Evolutionary conservation across 1,140 invertebrate genomes (phyloP).

Genomic region (Spodoptera frugiperda): DNA sequence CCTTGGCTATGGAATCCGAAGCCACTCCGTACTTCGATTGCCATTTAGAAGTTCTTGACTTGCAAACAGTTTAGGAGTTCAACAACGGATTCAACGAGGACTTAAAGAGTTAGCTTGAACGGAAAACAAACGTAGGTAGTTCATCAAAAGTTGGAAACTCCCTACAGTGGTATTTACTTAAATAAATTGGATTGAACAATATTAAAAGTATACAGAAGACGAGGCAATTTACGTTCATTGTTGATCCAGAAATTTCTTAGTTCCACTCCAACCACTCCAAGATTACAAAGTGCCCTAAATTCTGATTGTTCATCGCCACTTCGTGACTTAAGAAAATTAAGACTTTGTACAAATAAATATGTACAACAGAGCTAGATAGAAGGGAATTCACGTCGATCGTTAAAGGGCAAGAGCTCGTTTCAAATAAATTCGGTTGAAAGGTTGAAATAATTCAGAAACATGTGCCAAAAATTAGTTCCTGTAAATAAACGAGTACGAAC

Average conservation of each 20-base stretch:
- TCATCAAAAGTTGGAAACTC: too few species aligned
- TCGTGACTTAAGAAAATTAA: not conserved
- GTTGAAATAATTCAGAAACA: not conserved
- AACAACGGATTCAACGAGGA: too few species aligned
- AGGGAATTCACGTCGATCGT: constrained; percentile 8
- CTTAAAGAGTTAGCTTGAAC: too few species aligned
- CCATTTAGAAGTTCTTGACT: not conserved
- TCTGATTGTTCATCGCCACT: constrained; percentile 2
- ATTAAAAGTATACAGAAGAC: too few species aligned
- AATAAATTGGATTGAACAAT: not conserved
- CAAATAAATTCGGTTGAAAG: constrained; percentile 2
- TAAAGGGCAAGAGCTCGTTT: constrained; percentile 2
- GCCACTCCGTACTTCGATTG: not conserved
- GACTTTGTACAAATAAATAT: not conserved
- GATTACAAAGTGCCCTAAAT: not conserved
- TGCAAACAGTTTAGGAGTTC: not conserved
- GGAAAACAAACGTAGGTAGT: too few species aligned
- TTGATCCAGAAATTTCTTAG: not conserved
- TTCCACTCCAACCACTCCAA: not conserved
- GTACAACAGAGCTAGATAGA: not conserved
- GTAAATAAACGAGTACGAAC: too few species aligned
- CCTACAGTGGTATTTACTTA: not conserved
- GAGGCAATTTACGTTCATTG: too few species aligned
- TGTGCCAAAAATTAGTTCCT: not conserved
- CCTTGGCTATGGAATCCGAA: constrained; percentile 20